These are phyloP conservation scores for Eupithecia dodoneata DNA, from an alignment of 2,888 invertebrate species.

Conservation along the genomic window DNA sequence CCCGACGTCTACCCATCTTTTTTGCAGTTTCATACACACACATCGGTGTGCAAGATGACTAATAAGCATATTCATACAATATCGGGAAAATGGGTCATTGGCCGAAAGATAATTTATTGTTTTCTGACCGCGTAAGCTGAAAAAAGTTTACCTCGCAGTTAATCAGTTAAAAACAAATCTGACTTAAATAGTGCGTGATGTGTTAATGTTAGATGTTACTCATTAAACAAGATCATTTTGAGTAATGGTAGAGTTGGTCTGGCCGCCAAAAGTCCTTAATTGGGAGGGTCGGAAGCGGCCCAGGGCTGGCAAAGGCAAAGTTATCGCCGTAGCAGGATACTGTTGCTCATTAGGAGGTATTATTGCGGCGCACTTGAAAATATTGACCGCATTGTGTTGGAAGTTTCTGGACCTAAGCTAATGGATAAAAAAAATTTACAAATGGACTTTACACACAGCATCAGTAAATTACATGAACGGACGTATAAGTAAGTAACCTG, in stretches of 20 bases:
- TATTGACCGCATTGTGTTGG: constrained; percentile 11
- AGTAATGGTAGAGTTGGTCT: constrained; percentile 33
- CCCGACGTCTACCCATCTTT: no score
- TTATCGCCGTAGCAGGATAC: constrained; percentile 31
- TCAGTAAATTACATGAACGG: not conserved
- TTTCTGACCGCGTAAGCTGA: not conserved
- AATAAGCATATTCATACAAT: not conserved
- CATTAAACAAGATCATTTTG: constrained; percentile 37
- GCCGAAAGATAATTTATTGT: not conserved
- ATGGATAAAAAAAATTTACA: no score
- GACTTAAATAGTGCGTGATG: constrained; percentile 16
- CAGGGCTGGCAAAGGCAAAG: constrained; percentile 33
- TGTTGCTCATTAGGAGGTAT: constrained; percentile 34
- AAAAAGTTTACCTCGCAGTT: not conserved
- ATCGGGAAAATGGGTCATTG: not conserved
- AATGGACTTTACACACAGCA: not conserved
- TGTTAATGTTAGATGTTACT: constrained; percentile 25
- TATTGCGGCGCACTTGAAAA: constrained; percentile 25
- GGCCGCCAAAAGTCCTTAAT: constrained; percentile 35
- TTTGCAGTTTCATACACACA: not conserved
- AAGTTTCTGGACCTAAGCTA: not conserved
- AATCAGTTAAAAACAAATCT: not conserved
- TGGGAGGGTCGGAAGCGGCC: constrained; percentile 29
- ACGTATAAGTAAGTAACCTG: not conserved
- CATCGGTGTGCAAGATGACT: not conserved